Percentiles rank a stretch among this genome's conserved stretches.
phyloP scores from a whole-genome alignment of 2,113 vertebrate species.

The Crotophaga sulcirostris region DNA sequence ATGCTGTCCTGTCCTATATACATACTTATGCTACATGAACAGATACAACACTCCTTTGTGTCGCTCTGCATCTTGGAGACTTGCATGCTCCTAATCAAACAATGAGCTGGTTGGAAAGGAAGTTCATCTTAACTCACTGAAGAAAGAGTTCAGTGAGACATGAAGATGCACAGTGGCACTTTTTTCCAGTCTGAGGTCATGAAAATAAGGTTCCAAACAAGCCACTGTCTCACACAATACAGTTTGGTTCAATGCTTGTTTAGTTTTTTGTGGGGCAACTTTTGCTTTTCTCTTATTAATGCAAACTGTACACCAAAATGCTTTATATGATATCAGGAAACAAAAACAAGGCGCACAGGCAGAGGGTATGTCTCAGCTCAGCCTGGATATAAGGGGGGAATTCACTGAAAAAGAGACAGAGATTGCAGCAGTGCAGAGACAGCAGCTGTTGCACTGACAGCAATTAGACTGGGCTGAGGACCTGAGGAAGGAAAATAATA shows the following conservation, averaged over 20 bases:
- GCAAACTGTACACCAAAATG: neutral
- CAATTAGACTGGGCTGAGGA: neutral
- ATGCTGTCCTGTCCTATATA: neutral
- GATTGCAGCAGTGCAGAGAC: neutral
- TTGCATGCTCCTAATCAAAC: neutral
- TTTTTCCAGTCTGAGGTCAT: neutral
- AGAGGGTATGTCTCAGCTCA: neutral
- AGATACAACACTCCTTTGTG: constrained; percentile 54
- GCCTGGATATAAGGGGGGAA: neutral
- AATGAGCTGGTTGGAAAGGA: neutral
- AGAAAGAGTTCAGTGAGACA: constrained; percentile 55
- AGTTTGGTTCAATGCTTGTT: neutral
- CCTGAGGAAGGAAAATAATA: neutral
- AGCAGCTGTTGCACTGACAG: neutral
- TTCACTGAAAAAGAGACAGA: neutral
- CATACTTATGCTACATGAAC: constrained; percentile 10
- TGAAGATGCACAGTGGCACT: constrained; percentile 5
- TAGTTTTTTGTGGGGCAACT: neutral
- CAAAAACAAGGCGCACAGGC: neutral
- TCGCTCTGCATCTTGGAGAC: neutral
- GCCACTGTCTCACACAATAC: neutral
- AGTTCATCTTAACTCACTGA: neutral
- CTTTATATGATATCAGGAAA: neutral
- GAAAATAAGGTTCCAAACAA: constrained; percentile 38
- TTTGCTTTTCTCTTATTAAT: constrained; percentile 1